Base-by-base conservation (phyloP, 2,888 invertebrate species). In the Xylota segnis region DNA sequence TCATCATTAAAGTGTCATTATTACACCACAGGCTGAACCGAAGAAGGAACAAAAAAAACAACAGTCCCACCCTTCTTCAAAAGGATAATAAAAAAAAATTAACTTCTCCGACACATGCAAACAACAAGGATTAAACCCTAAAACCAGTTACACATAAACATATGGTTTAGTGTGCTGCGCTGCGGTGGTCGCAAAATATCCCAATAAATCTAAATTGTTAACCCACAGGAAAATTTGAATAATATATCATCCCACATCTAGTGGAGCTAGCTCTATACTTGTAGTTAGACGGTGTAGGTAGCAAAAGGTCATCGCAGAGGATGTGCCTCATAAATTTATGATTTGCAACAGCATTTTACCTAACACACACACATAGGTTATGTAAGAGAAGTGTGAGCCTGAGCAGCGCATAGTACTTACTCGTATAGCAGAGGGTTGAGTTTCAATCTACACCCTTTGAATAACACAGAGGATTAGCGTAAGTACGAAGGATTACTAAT, bases 191-290 rank as follows among this genome's bases (percentile, higher is more conserved):
- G 40, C 54, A 66, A 66, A 77, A 52, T 58, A 61, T 68, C 58
- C 58, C 29, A 83, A 77, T 83, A 83, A 78, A 78, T 83, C 72
- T 66, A 71, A 71, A 77, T 66, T 77, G 71, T 59, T 37, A 78
- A 63, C 50, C 66, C 78, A 72, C 54, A 72, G 47, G 66, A 72
- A 50, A 45, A 83, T 78, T 72, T 83, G 54, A 83, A 83, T 72
- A 78, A 72, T 78, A 37, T 61, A 66, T 61, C 63, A 71, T 71
- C 32, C 27, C 40, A 56, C 40, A 18, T 45, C 32, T 50, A 50
- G 5, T 23, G 23, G 40, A 27, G 12, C 2, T 34, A 63, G n/a
- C 4, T 27, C 4, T n/a, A 16, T 5, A 18, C n/a, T 29, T 43
- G 16, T 18, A 12, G 18, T 37, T 32, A 32, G 32, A 10, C 10